A percentile compares a stretch with the other conserved stretches of the same genome.
These are phyloP conservation scores for Trypoxylus dichotomus DNA, from an alignment of 1,140 invertebrate species.

Conservation along the genomic window DNA sequence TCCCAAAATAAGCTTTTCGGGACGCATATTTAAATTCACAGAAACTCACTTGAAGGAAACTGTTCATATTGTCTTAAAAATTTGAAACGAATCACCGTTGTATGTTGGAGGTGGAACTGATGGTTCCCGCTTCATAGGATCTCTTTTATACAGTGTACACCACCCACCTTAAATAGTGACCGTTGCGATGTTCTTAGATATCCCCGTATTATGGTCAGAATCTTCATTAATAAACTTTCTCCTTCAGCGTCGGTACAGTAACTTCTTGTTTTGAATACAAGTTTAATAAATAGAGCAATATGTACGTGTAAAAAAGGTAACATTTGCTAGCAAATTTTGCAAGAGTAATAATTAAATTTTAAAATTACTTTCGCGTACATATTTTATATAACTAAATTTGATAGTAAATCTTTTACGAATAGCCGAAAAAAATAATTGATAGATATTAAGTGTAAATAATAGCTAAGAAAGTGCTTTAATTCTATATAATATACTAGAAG, in stretches of 20 bases:
- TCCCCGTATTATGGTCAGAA: background rate
- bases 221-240: constrained; percentile 18
- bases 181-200: background rate
- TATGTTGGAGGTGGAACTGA: constrained; percentile 8
- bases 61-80: background rate
- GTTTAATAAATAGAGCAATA: background rate
- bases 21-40: background rate
- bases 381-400: background rate
- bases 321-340: background rate
- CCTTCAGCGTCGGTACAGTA: background rate
- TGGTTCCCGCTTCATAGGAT: constrained; percentile 11
- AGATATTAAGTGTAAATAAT: too few species aligned
- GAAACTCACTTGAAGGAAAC: constrained; percentile 21
- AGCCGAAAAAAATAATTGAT: too few species aligned
- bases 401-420: too few species aligned
- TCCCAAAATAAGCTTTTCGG: background rate
- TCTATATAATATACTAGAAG: too few species aligned
- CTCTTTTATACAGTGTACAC: constrained; percentile 33
- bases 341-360: background rate
- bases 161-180: background rate
- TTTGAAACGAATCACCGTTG: background rate
- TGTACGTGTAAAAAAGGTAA: background rate
- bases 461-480: too few species aligned
- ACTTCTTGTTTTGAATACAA: background rate
- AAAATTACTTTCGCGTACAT: background rate